Base-by-base conservation (phyloP, 1,140 invertebrate genomes). In the Drosophila oshimai region DNA sequence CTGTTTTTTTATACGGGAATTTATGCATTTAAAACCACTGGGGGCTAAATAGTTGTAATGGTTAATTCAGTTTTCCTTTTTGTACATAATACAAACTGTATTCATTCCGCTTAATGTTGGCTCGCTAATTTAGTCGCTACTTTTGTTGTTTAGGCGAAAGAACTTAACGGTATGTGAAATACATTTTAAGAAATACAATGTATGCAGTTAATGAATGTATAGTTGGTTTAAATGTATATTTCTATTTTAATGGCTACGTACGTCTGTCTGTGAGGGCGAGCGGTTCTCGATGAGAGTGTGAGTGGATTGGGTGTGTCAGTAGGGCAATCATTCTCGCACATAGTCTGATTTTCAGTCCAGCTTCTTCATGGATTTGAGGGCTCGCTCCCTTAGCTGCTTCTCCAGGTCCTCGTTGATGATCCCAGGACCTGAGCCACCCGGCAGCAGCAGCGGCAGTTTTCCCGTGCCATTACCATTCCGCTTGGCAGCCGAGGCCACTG, bases 371-470 rank as follows among this genome's bases (percentile, higher is more conserved):
- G 93, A 93, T 72, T 93, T 93, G 9, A 98, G 91, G 26, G 96
- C 97, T 74, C 96, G 94, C 90, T 97, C 96, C n/a, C 97, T 93
- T 65, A 98, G 92, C 91, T 96, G 96, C 86, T 95, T 96, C 88
- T 97, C 96, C 50, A 96, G 92, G 92, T 97, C 96, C 79, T 97
- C 96, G 79, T 94, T 94, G 36, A 93, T 90, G 28, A 91, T 84
- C 13, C 93, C 95, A 2, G 58, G 33, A 39, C 95, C 94, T 75
- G 88, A 39, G 1, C 62, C 89, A 10, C 92, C 90, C 13, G 93
- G 94, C 36, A 95, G 93, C 86, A 90, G 18, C 94, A 96, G 22
- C 26, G 75, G 58, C 26, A 87, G 34, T 24, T 87, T 87, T 7
- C 53, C 53, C 2, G 53, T 20, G 13, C 77, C 77, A 33, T 81